A percentile compares a stretch with the other conserved stretches of the same genome.
phyloP scores from a whole-genome alignment of 1,140 invertebrate species.

The Aphaenogaster rudis region DNA sequence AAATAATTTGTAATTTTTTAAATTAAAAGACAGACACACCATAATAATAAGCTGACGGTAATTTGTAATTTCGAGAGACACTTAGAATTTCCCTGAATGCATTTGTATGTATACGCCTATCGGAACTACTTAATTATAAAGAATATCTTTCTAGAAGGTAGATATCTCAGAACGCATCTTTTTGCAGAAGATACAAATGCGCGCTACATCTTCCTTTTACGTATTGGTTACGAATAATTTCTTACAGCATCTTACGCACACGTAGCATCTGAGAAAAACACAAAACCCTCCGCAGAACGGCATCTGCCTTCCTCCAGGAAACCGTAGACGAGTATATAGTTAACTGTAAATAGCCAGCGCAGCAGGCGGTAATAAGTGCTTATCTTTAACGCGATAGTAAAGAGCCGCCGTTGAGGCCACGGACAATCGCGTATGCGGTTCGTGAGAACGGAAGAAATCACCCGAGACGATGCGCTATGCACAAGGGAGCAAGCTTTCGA shows the following conservation, averaged over 20 bases:
- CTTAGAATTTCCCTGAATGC: neutral
- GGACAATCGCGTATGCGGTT: conserved; percentile 68
- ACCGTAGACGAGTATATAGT: conserved; percentile 54
- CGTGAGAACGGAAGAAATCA: conserved; percentile 76
- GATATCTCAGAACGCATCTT: neutral
- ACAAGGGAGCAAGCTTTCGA: conserved; percentile 15
- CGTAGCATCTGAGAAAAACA: conserved; percentile 60
- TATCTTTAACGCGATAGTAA: conserved; percentile 78
- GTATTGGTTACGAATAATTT: conserved; percentile 32
- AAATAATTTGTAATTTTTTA: conserved; percentile 12
- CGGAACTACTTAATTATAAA: neutral
- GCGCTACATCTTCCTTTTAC: neutral
- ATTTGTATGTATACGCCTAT: neutral
- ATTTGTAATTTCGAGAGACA: neutral
- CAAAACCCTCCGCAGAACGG: conserved; percentile 19
- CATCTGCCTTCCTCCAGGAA: conserved; percentile 53
- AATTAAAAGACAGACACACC: neutral
- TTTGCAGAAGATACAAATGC: neutral
- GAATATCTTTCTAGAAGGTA: neutral
- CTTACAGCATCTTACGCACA: neutral
- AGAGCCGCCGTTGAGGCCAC: conserved; percentile 73
- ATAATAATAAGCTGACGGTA: conserved; percentile 5
- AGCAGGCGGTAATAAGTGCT: conserved; percentile 77
- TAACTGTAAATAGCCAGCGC: conserved; percentile 73
- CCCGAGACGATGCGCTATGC: conserved; percentile 57